Evolutionary conservation across 2,888 invertebrate species (phyloP), one percentile per base, ranked within the genome.

Genomic region (Acrocyrtus sp.): DNA sequence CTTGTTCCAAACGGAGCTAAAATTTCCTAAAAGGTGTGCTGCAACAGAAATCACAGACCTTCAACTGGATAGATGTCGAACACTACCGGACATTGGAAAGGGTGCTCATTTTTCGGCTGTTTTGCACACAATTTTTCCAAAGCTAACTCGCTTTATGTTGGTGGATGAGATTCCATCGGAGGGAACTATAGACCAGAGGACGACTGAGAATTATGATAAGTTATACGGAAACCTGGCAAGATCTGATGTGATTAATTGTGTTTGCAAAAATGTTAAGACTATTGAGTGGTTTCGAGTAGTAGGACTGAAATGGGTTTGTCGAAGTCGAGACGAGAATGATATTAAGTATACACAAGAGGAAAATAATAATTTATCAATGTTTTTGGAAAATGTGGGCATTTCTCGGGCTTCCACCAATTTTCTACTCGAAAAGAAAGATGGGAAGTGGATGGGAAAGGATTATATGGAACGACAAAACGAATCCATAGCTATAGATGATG

Each of bases 51-150:
- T 74, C 8, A 26, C 47, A 2, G 65, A 69, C 6, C 39, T 74
- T n/a, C 27, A 19, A 10, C 43, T 74, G 15, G 74, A 74, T 17
- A n/a, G 6, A 0, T 74, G 74, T 26, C 12, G 43, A 39, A 41
- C 15, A 45, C 8, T 17, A 6, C 6, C 15, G n/a, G 19, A 60
- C 10, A 15, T 0, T 8, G 39, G 8, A 21, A 12, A n/a, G 1
- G 22, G 22, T 17, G 17, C 26, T 3, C 8, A 34, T 34, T 19
- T 68, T n/a, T 3, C 21, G 1, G 43, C 57, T 8, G 41, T 24
- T 19, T 53, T 74, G 22, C 26, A 47, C 10, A 1, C 1, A 0
- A n/a, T 69, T 0, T 74, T 74, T 29, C 69, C 69, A 0, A 29
- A 6, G 0, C 27, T 74, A 6, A 15, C 48, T 29, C 56, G 26